Percentiles rank a stretch among this genome's conserved stretches.
Conservation (phyloP, 2,113 vertebrate species). For the Chrysemys picta region DNA sequence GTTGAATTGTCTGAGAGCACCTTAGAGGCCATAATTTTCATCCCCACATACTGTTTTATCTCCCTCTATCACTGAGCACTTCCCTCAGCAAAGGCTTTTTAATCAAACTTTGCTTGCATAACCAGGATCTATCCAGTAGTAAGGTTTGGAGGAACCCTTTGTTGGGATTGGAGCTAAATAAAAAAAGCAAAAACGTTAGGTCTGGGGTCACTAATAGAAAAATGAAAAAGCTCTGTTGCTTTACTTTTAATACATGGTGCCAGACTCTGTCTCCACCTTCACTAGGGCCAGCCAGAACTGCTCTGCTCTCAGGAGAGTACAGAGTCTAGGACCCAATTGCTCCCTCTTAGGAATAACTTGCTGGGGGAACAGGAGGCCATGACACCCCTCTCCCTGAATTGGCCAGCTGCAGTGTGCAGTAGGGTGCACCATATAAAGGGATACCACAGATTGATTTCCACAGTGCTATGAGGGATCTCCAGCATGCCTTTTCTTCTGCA, state of each 20-base stretch:
- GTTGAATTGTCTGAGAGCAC: neutral
- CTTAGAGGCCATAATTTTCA: neutral
- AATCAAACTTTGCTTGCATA: neutral
- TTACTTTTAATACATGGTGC: neutral
- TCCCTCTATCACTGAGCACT: neutral
- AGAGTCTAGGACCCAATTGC: neutral
- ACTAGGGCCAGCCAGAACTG: neutral
- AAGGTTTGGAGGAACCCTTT: neutral
- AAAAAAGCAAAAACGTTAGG: neutral
- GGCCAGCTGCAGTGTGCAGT: neutral
- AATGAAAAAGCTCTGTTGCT: neutral
- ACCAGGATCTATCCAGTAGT: neutral
- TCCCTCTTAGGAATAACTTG: neutral
- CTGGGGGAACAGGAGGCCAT: neutral
- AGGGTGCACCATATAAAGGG: neutral
- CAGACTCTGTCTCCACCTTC: neutral
- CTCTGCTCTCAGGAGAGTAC: neutral
- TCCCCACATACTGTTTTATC: neutral
- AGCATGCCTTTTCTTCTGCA: neutral
- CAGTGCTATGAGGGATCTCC: neutral
- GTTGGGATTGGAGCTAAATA: neutral
- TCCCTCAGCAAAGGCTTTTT: neutral
- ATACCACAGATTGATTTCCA: neutral
- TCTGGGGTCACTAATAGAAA: neutral
- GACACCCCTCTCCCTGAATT: neutral